These are phyloP conservation scores for Ylistrum balloti DNA, from an alignment of 1,140 invertebrate genomes.

Conservation along the genomic window DNA sequence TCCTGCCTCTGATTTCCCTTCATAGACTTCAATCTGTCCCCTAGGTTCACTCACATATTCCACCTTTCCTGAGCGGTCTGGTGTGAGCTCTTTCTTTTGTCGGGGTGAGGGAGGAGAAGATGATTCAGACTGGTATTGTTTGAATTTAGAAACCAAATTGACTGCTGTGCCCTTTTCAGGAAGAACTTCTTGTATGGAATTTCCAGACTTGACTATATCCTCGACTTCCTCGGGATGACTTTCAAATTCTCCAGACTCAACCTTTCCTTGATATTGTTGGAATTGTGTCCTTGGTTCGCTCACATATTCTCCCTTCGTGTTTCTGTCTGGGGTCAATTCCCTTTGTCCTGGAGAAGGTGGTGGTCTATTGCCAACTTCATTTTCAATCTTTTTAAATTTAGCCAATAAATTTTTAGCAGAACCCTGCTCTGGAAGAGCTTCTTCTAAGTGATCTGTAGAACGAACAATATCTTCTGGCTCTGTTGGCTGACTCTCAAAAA, in stretches of 20 bases:
- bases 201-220: conserved; percentile 70
- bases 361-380: conserved; percentile 58
- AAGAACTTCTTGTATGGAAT: conserved; percentile 68
- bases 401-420: conserved; percentile 75
- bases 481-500: conserved; percentile 76
- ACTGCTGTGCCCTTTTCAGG: conserved; percentile 76
- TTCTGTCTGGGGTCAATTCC: conserved; percentile 74
- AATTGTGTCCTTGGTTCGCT: conserved; percentile 68
- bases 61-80: conserved; percentile 71
- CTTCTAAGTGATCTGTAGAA: conserved; percentile 68
- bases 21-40: conserved; percentile 67
- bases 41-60: conserved; percentile 74
- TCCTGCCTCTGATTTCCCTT: conserved; percentile 68
- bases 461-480: conserved; percentile 70
- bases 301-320: conserved; percentile 70
- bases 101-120: conserved; percentile 62
- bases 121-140: conserved; percentile 68
- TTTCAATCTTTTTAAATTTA: conserved; percentile 75
- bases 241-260: conserved; percentile 72
- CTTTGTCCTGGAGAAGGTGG: conserved; percentile 62
- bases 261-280: conserved; percentile 67
- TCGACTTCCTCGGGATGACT: conserved; percentile 68
- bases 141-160: conserved; percentile 74
- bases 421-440: conserved; percentile 74
- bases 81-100: conserved; percentile 72